Evolutionary conservation across 1,140 invertebrate species (phyloP).

Genomic region (Bombus vancouverensis): DNA sequence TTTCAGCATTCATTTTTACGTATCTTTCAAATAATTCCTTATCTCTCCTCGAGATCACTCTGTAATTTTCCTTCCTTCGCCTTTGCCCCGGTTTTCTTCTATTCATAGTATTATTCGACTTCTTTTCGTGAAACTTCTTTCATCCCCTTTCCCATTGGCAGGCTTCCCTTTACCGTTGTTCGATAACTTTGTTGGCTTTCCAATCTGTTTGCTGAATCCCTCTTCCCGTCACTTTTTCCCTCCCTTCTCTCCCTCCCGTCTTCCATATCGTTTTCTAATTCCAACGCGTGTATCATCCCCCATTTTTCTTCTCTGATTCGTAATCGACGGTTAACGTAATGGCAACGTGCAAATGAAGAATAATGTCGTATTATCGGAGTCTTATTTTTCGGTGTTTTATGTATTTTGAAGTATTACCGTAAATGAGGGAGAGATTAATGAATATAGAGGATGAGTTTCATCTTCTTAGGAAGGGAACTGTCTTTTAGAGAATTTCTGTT

Average conservation of each 20-base stretch:
- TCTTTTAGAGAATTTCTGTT: background rate
- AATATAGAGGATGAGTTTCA: background rate
- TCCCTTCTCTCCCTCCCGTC: background rate
- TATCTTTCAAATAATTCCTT: constrained; percentile 31
- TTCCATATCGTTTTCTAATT: background rate
- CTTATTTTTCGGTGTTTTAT: background rate
- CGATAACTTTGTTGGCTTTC: constrained; percentile 28
- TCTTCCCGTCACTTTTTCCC: background rate
- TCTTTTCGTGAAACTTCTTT: constrained; percentile 15
- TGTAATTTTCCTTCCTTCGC: constrained; percentile 25
- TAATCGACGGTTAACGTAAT: background rate
- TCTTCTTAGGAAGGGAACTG: background rate
- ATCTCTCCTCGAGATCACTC: background rate
- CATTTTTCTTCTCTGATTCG: background rate
- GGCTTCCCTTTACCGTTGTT: constrained; percentile 1
- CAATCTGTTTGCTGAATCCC: constrained; percentile 18
- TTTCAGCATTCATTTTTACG: background rate
- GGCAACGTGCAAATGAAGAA: background rate
- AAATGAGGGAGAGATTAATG: too few species aligned
- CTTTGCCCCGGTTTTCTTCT: background rate
- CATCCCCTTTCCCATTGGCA: background rate
- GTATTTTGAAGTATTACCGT: too few species aligned
- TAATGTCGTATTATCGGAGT: background rate
- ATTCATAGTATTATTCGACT: constrained; percentile 32
- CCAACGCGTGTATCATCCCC: background rate